Percentiles rank a stretch among this genome's conserved stretches.
These are phyloP conservation scores for Physella acuta DNA, from an alignment of 1,140 invertebrate genomes.

Conservation along the genomic window DNA sequence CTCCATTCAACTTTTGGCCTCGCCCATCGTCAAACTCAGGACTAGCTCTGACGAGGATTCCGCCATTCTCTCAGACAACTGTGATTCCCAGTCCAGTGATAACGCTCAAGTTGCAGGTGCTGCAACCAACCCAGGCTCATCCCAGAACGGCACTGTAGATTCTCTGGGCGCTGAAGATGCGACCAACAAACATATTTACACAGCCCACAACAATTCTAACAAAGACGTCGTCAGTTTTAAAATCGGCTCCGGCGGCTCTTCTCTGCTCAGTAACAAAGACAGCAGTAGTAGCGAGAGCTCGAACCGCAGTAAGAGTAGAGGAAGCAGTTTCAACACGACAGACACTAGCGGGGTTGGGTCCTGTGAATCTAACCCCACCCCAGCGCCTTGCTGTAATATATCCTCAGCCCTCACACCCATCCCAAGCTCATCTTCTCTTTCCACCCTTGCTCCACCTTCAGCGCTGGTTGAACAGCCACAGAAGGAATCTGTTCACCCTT, in stretches of 20 bases:
- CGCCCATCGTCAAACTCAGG: conserved; percentile 25
- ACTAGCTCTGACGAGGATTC: conserved; percentile 27
- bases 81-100: conserved; percentile 24
- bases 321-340: conserved; percentile 67
- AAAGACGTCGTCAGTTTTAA: conserved; percentile 28
- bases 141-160: no score
- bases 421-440: conserved; percentile 28
- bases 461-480: conserved; percentile 14
- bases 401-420: conserved; percentile 12
- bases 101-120: not conserved
- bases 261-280: conserved; percentile 20
- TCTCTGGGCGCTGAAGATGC: no score
- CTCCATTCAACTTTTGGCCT: conserved; percentile 23
- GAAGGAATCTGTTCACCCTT: conserved; percentile 49
- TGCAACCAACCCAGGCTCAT: no score
- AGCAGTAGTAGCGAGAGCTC: conserved; percentile 53
- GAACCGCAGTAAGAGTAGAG: conserved; percentile 54
- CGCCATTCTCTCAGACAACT: conserved; percentile 20
- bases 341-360: conserved; percentile 77
- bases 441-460: conserved; percentile 36
- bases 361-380: conserved; percentile 70
- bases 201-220: not conserved
- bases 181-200: no score
- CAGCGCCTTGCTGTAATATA: not conserved
- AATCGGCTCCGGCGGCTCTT: conserved; percentile 19